Evolutionary conservation across 2,888 invertebrate genomes (phyloP), one percentile per base, ranked within the genome.

Genomic region (Julus scanicus): DNA sequence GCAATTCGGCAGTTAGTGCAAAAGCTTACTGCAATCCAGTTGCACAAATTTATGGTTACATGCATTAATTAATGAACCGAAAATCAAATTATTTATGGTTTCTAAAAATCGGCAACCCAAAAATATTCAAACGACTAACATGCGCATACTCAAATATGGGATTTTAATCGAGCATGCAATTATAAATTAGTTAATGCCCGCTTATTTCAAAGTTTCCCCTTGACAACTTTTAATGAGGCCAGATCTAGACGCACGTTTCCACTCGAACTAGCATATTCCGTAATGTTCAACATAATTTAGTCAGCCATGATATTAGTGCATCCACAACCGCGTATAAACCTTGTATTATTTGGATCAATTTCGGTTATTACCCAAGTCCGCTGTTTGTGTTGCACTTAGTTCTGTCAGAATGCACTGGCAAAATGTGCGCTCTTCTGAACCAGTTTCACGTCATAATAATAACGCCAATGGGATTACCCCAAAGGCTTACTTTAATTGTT

Each of bases 271-370:
- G 71, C 71, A 71, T 71, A 71, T 71, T 29, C 71, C n/a, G 71
- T 71, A 71, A 71, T 71, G 71, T 71, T 71, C 71, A 71, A 29
- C 71, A 71, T 71, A 71, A 71, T 71, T 71, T 71, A 71, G 71
- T 71, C 71, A 71, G 71, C 71, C 71, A 71, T 71, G 71, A 71
- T 71, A 71, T 71, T 71, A 29, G 71, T 29, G 71, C n/a, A 71
- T 71, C 71, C 71, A 71, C 71, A 71, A 13, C 29, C 71, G 71
- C 71, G 71, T 71, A 71, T 13, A 11, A 53, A 71, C 71, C 71
- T 71, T 20, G 2, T 9, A 71, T 71, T 71, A 71, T 71, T 71
- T 29, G 71, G 71, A 71, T 71, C 71, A 71, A 71, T 71, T 71
- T 71, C n/a, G 71, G 71, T 71, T 71, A 71, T 71, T 71, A 71